phyloP scores from a whole-genome alignment of 2,888 invertebrate genomes.

The Xanthostigma xanthostigma region DNA sequence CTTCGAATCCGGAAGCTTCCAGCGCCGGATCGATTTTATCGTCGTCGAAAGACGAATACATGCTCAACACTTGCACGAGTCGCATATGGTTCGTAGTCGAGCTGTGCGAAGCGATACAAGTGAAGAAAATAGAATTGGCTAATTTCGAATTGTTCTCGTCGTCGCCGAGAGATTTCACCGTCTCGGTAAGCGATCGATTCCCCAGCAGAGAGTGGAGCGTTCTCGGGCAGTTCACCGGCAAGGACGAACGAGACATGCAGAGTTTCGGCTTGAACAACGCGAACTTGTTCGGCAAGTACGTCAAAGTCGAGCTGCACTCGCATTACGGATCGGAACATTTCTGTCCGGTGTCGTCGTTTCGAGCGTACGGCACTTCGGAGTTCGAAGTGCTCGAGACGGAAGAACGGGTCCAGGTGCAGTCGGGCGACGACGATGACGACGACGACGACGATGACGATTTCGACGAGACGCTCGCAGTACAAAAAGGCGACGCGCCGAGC shows the following conservation, averaged over 20 bases:
- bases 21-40: slow-evolving; percentile 77
- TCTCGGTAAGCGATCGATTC: slow-evolving; percentile 76
- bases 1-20: slow-evolving; percentile 82
- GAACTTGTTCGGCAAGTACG: slow-evolving; percentile 74
- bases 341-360: slow-evolving; percentile 91
- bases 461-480: slow-evolving; percentile 31
- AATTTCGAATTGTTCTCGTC: slow-evolving; percentile 98
- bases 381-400: slow-evolving; percentile 79
- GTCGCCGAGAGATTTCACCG: slow-evolving; percentile 80
- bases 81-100: slow-evolving; percentile 94
- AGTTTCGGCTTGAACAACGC: slow-evolving; percentile 61
- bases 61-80: slow-evolving; percentile 89
- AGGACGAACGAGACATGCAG: slow-evolving; percentile 76
- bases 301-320: slow-evolving; percentile 80
- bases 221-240: slow-evolving; percentile 75
- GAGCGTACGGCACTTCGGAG: slow-evolving; percentile 86
- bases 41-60: slow-evolving; percentile 89
- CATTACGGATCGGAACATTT: slow-evolving; percentile 96
- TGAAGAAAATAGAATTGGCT: slow-evolving; percentile 86
- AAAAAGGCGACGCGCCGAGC: slow-evolving; percentile 40
- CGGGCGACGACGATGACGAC: slow-evolving; percentile 52
- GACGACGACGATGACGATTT: slow-evolving; percentile 47
- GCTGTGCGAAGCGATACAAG: slow-evolving; percentile 94
- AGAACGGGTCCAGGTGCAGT: slow-evolving; percentile 44
- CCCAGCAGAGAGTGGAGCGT: slow-evolving; percentile 85